Conservation (phyloP, 2,888 invertebrate genomes). For the Ramazzottius varieornatus region DNA sequence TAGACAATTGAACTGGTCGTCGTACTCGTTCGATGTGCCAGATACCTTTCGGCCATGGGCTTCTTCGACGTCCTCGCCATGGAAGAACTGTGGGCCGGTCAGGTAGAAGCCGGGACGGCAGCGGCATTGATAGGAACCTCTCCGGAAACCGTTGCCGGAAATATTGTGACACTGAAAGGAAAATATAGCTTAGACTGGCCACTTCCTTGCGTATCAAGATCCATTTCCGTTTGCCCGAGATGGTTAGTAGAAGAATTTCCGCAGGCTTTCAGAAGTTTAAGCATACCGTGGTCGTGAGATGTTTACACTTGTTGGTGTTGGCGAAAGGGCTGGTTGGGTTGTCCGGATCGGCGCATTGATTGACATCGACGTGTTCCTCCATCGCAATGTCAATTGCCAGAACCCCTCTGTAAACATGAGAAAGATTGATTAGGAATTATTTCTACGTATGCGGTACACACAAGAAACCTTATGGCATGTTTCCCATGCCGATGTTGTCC, state of each 20-base stretch:
- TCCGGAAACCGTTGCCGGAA: slow-evolving; percentile 16
- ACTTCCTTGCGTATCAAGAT: too few species aligned
- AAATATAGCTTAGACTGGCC: too few species aligned
- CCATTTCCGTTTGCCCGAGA: too few species aligned
- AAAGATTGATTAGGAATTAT: neutral
- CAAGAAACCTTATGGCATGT: too few species aligned
- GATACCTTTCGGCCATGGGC: slow-evolving; percentile 5
- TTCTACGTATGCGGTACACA: too few species aligned
- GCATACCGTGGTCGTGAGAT: neutral
- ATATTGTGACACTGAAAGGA: slow-evolving; percentile 19
- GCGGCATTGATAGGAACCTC: slow-evolving; percentile 32
- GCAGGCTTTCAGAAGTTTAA: too few species aligned
- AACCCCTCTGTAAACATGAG: neutral
- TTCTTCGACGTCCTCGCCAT: slow-evolving; percentile 9
- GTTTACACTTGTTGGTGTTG: neutral
- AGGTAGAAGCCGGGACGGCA: slow-evolving; percentile 36
- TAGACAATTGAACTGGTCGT: slow-evolving; percentile 17
- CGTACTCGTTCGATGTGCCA: slow-evolving; percentile 10
- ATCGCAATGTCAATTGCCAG: neutral
- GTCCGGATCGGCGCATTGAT: neutral
- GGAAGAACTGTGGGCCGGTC: neutral
- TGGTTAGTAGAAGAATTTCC: neutral
- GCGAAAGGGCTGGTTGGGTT: neutral
- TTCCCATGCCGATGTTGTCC: too few species aligned
- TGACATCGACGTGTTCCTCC: neutral